Evolutionary conservation across 2,888 invertebrate species (phyloP), one percentile per base, ranked within the genome.

Genomic region (Lottia gigantea): DNA sequence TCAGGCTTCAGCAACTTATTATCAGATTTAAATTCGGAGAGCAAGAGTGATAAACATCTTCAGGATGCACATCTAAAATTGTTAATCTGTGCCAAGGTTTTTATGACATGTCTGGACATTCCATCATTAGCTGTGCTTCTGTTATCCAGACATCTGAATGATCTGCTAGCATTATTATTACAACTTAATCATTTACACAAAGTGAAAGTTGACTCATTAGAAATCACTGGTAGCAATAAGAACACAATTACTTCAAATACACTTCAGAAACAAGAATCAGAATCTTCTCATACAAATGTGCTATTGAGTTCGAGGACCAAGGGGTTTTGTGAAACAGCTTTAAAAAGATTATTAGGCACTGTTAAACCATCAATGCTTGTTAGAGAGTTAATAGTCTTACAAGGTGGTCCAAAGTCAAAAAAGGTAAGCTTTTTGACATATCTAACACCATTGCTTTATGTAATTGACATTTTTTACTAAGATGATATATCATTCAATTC

Each of bases 311-410:
- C 47, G 12, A 67, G 71, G 61, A 71, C 76, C 67, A 40, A 73
- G 2, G 70, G 71, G n/a, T 78, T 75, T 70, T 84, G 81, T 73
- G 71, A 78, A 23, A 68, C 68, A 26, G 68, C 70, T 11, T 90
- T 94, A 80, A 83, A 90, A 62, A 82, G 90, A 75, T 87, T 94
- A 66, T 88, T 92, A 16, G 85, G 84, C 25, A 91, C 90, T 71
- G 91, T 92, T 71, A 92, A 92, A 78, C 92, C 91, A 81, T 91
- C 92, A 31, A 86, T 91, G 65, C 89, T 93, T 46, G 92, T 94
- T 83, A 92, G 92, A 82, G 93, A 94, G 85, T 89, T 94, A n/a
- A 90, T 94, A 88, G 89, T 93, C 62, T 89, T 94, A 47, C 91
- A 88, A 75, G 85, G 86, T 70, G 83, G 80, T 14, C 78, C 83